phyloP scores from a whole-genome alignment of 2,888 invertebrate genomes.

The Aradus depressus region DNA sequence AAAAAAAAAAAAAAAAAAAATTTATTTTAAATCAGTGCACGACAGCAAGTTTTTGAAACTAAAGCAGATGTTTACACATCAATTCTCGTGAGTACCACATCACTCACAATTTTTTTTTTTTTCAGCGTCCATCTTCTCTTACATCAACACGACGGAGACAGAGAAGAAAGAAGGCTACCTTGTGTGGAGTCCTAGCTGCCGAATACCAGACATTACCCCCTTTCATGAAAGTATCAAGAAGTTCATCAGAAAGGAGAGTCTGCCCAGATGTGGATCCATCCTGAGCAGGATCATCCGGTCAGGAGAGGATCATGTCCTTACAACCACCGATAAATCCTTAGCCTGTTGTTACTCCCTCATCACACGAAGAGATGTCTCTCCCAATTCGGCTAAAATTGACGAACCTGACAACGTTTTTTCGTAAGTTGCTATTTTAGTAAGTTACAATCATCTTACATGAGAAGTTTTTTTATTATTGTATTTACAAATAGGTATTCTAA shows the following conservation, averaged over 20 bases:
- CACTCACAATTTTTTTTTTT: conserved; percentile 8
- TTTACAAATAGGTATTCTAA: neutral
- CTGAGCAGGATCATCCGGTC: conserved; percentile 19
- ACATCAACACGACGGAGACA: conserved; percentile 11
- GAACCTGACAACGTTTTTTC: conserved; percentile 28
- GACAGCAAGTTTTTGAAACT: too few species aligned
- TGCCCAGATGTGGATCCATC: conserved; percentile 34
- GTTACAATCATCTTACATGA: neutral
- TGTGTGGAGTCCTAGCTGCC: conserved; percentile 50
- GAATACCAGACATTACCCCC: conserved; percentile 49
- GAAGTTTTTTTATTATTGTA: neutral
- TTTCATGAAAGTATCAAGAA: conserved; percentile 41
- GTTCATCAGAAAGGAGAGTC: conserved; percentile 43
- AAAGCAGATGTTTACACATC: too few species aligned
- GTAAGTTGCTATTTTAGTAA: conserved; percentile 23
- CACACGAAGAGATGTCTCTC: conserved; percentile 25
- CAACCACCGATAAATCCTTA: conserved; percentile 24
- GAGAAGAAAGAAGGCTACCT: conserved; percentile 38
- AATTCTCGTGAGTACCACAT: too few species aligned
- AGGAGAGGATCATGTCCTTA: conserved; percentile 15
- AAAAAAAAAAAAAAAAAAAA: too few species aligned
- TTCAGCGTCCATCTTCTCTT: conserved; percentile 22
- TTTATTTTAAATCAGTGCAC: too few species aligned
- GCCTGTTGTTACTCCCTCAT: conserved; percentile 36
- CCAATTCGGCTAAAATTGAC: conserved; percentile 3